Evolutionary conservation across 2,113 vertebrate species (phyloP).

Genomic region (Podarcis muralis): DNA sequence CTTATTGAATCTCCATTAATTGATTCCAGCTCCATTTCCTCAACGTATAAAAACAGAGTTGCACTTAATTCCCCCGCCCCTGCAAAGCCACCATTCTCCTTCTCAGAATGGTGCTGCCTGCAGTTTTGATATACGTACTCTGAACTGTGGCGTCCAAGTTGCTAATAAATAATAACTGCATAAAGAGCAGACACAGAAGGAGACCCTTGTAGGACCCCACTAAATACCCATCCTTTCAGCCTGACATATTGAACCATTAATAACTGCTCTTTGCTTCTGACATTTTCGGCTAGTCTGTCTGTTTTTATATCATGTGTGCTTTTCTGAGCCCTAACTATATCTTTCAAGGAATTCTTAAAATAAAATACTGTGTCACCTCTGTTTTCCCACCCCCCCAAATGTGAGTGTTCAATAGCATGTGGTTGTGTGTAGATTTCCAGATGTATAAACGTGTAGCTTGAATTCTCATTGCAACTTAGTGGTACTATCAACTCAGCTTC

Average conservation of each 20-base stretch:
- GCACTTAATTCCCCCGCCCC: rapidly evolving
- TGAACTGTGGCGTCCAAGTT: not conserved
- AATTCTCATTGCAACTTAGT: not conserved
- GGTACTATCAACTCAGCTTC: not conserved
- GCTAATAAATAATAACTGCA: not conserved
- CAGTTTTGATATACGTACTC: not conserved
- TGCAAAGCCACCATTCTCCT: rapidly evolving
- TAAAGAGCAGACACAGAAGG: rapidly evolving
- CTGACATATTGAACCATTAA: not conserved
- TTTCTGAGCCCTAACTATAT: not conserved
- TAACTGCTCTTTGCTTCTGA: conserved; percentile 6
- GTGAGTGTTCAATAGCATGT: not conserved
- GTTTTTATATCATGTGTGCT: rapidly evolving
- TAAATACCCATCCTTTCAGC: not conserved
- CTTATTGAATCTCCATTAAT: not conserved
- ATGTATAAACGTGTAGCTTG: not conserved
- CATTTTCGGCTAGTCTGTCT: not conserved
- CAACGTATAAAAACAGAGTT: rapidly evolving
- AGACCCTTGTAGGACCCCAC: conserved; percentile 1
- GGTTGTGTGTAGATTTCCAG: not conserved
- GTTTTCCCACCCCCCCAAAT: not conserved
- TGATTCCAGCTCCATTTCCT: rapidly evolving
- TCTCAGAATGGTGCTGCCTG: not conserved
- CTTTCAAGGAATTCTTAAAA: not conserved
- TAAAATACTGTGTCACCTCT: not conserved